phyloP scores from a whole-genome alignment of 2,113 vertebrate genomes.

The Archilochus colubris region DNA sequence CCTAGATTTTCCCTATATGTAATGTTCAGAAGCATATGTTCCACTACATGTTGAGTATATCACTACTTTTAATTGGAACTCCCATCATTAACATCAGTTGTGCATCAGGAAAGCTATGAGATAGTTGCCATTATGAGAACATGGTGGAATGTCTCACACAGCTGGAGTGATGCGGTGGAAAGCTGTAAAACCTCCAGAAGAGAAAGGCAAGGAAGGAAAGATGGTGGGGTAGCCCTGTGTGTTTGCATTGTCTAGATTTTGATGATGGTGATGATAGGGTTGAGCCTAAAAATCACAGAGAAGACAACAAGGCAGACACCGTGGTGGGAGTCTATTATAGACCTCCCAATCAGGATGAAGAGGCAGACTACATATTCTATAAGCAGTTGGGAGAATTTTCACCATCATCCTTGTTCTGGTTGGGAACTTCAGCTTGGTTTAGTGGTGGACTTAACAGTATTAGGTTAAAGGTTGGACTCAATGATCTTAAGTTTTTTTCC shows the following conservation, averaged over 20 bases:
- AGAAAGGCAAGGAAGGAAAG: too few species aligned
- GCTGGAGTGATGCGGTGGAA: too few species aligned
- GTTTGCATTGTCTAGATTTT: too few species aligned
- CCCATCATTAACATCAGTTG: too few species aligned
- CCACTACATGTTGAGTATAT: accelerated
- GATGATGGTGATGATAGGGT: too few species aligned
- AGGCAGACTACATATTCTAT: not conserved
- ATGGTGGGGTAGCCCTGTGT: too few species aligned
- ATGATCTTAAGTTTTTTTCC: not conserved
- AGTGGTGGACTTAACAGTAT: not conserved
- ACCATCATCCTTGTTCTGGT: not conserved
- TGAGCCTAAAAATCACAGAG: not conserved
- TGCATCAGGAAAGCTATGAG: too few species aligned
- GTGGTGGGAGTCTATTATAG: not conserved
- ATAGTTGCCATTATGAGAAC: too few species aligned
- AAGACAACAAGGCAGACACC: too few species aligned
- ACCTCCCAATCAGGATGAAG: not conserved
- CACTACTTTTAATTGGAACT: too few species aligned
- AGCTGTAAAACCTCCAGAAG: too few species aligned
- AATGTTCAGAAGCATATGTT: not conserved
- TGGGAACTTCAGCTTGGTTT: not conserved
- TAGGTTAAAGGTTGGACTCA: not conserved
- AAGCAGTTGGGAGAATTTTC: not conserved
- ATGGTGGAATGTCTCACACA: too few species aligned
- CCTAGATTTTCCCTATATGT: not conserved